Evolutionary conservation across 2,797 vertebrate genomes (phyloP), one percentile per base, ranked within the genome.

Genomic region (Hydrocynus forskahlii): DNA sequence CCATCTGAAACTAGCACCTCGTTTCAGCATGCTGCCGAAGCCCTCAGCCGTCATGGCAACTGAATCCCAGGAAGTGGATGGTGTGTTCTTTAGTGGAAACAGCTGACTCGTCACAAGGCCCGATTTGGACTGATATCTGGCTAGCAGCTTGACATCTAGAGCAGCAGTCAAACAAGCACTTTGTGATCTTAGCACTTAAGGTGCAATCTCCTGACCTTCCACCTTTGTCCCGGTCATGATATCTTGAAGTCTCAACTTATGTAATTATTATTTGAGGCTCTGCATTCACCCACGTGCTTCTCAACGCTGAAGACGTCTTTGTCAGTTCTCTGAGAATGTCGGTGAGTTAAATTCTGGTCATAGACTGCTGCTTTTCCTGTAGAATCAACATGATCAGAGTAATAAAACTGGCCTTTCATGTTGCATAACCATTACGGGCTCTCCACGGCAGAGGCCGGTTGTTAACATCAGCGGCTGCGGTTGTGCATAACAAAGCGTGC

Each of bases 311-410:
- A 66, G 9, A 60, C 35, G 79, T 81, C 79, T 75, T 59, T 75
- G 67, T 71, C 52, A 40, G 78, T 63, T 69, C 52, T 73, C 64
- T 76, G 78, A 69, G 76, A 84, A 83, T 80, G 76, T 70, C 84
- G 63, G 35, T 38, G 54, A 75, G 66, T 81, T 66, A 67, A 83
- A 82, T 73, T 74, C 81, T 68, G 76, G 62, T 73, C 50, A 64
- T 63, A 83, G 63, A 68, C 63, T 55, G 82, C 83, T 81, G 84
- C 81, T 81, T 84, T 83, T 83, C 80, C 68, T 80, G 85, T 84
- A 88, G 79, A 86, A 83, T 85, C 83, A 82, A 85, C 76, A 82
- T 87, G 83, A 79, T 84, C 78, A 81, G 84, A 84, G 81, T 81
- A 83, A 87, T 82, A 88, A 80, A 83, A 73, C 81, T 75, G 80